A percentile compares a stretch with the other conserved stretches of the same genome.
Evolutionary conservation across 1,140 invertebrate genomes (phyloP).

Genomic region (Apis cerana): DNA sequence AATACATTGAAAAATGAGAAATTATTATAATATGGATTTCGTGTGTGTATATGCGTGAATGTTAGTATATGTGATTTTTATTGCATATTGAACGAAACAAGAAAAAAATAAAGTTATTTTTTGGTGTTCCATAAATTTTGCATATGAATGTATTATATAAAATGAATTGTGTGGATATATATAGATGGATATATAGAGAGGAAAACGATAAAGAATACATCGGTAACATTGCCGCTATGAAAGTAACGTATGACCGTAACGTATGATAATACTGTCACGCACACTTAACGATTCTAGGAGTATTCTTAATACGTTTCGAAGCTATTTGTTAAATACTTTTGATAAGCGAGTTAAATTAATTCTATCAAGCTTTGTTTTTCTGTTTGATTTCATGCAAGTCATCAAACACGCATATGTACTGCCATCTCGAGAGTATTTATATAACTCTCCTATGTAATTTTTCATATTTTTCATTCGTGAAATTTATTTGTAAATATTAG

Average conservation of each 20-base stretch:
- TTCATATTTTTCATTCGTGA: neutral
- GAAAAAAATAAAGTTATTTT: constrained; percentile 22
- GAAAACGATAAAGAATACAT: constrained; percentile 1
- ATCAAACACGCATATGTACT: neutral
- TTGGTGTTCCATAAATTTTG: constrained; percentile 24
- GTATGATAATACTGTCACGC: constrained; percentile 43
- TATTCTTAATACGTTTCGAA: constrained; percentile 37
- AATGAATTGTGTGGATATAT: neutral
- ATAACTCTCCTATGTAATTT: neutral
- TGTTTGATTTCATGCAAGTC: constrained; percentile 14
- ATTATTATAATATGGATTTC: no score
- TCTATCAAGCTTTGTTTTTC: neutral
- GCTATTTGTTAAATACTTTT: constrained; percentile 8
- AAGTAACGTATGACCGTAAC: constrained; percentile 39
- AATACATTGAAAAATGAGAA: neutral
- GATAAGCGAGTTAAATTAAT: constrained; percentile 32
- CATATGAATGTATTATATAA: neutral
- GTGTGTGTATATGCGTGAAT: neutral
- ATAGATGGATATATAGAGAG: neutral
- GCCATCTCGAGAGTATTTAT: neutral
- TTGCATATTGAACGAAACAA: neutral
- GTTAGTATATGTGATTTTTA: neutral
- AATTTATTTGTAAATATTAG: neutral
- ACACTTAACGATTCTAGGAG: constrained; percentile 22
- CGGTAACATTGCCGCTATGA: constrained; percentile 1